These are phyloP conservation scores for Ifrita kowaldi DNA, from an alignment of 2,113 vertebrate genomes.

Conservation along the genomic window DNA sequence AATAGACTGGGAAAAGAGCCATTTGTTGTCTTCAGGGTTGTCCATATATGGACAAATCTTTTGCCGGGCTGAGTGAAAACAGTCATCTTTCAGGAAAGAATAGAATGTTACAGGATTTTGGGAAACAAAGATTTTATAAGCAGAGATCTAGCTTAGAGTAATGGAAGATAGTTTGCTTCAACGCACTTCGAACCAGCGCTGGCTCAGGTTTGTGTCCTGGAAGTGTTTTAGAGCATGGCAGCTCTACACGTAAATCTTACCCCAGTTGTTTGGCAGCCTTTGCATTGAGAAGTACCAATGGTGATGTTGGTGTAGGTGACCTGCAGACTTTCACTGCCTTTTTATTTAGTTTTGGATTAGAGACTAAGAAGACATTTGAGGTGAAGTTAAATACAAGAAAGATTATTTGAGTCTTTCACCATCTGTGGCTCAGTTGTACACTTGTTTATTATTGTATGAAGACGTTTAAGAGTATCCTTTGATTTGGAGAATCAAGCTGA, in stretches of 20 bases:
- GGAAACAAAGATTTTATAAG: conserved; percentile 1
- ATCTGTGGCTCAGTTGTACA: not conserved
- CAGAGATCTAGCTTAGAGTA: not conserved
- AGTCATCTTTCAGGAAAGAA: conserved; percentile 45
- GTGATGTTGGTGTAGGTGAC: not conserved
- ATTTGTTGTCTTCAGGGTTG: conserved; percentile 49
- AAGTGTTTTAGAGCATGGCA: not conserved
- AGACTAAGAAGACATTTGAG: not conserved
- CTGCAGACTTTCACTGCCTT: not conserved
- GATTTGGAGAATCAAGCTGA: not conserved
- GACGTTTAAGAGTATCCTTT: not conserved
- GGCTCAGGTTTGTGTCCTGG: not conserved
- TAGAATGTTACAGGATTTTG: conserved; percentile 14
- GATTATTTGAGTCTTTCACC: not conserved
- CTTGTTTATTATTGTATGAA: not conserved
- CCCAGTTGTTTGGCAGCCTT: not conserved
- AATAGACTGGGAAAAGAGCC: conserved; percentile 60
- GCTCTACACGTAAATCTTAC: not conserved
- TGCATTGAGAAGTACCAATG: not conserved
- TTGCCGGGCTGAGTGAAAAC: not conserved
- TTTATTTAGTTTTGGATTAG: not conserved
- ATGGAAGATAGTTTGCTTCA: not conserved
- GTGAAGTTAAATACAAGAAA: not conserved
- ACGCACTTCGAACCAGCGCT: rapidly evolving
- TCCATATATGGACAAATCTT: conserved; percentile 62